Percentiles rank a stretch among this genome's conserved stretches.
Evolutionary conservation across 2,797 vertebrate genomes (phyloP).

Genomic region (Sebastes steindachneri): DNA sequence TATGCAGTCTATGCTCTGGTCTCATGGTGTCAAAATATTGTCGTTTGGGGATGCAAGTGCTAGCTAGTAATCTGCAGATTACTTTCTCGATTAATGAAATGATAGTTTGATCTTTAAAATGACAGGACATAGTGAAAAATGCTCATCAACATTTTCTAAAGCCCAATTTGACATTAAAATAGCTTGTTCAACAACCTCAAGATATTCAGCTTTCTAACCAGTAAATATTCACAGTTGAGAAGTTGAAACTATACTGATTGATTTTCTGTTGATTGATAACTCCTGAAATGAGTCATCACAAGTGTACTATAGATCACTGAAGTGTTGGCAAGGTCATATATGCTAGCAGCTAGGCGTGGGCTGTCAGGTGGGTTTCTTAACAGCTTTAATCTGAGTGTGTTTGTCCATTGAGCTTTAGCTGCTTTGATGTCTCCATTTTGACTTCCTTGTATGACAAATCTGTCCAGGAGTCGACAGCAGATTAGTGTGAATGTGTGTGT

Average conservation of each 20-base stretch:
- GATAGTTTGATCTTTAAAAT: background rate
- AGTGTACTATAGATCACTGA: background rate
- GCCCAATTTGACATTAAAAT: background rate
- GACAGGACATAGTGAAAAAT: background rate
- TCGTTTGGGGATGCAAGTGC: background rate
- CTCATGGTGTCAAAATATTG: background rate
- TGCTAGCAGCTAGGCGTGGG: background rate
- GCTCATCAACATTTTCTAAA: background rate
- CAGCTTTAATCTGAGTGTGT: background rate
- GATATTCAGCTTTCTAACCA: background rate
- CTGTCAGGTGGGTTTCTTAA: background rate
- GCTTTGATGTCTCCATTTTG: conserved; percentile 70
- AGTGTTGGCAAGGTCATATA: conserved; percentile 1
- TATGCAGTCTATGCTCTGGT: background rate
- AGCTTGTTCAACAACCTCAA: background rate
- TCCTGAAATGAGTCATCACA: background rate
- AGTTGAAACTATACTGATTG: background rate
- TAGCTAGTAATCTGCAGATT: background rate
- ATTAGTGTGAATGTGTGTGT: conserved; percentile 30
- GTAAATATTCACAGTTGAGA: background rate
- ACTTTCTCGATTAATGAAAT: background rate
- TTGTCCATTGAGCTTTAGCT: conserved; percentile 1
- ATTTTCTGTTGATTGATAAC: background rate
- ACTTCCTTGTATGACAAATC: conserved; percentile 53
- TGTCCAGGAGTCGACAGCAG: conserved; percentile 61